A percentile compares a stretch with the other conserved stretches of the same genome.
These are phyloP conservation scores for Rousettus leschenaultii DNA, from an alignment of 2,113 vertebrate species.

Conservation along the genomic window DNA sequence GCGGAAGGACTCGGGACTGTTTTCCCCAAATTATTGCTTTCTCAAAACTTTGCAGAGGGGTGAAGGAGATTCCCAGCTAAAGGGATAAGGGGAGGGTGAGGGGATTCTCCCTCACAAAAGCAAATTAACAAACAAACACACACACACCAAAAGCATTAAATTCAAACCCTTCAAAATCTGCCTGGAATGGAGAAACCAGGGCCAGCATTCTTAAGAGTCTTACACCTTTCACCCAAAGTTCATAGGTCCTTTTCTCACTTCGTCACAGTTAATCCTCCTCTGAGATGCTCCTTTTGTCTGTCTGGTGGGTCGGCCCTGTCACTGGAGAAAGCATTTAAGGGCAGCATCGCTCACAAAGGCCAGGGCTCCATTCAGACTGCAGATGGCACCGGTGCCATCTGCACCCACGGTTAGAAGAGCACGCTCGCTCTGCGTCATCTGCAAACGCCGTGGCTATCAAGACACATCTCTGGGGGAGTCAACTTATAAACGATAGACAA, in stretches of 20 bases:
- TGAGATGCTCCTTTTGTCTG: background rate
- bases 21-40: background rate
- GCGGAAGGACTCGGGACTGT: background rate
- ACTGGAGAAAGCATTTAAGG: background rate
- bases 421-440: background rate
- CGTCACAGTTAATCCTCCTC: background rate
- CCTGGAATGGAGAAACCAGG: background rate
- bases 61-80: background rate
- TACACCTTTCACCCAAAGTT: background rate
- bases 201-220: background rate
- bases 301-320: background rate
- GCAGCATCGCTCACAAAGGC: background rate
- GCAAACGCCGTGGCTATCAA: background rate
- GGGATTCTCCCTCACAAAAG: background rate
- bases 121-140: background rate
- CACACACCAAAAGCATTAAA: background rate
- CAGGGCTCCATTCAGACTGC: no score
- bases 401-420: background rate
- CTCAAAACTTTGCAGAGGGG: background rate
- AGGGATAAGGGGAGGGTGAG: rapidly evolving
- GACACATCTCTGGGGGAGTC: background rate
- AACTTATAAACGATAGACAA: background rate
- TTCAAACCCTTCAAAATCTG: background rate
- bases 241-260: background rate
- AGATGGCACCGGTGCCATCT: background rate